phyloP scores from a whole-genome alignment of 2,113 vertebrate genomes.

The Ramphastos sulfuratus region DNA sequence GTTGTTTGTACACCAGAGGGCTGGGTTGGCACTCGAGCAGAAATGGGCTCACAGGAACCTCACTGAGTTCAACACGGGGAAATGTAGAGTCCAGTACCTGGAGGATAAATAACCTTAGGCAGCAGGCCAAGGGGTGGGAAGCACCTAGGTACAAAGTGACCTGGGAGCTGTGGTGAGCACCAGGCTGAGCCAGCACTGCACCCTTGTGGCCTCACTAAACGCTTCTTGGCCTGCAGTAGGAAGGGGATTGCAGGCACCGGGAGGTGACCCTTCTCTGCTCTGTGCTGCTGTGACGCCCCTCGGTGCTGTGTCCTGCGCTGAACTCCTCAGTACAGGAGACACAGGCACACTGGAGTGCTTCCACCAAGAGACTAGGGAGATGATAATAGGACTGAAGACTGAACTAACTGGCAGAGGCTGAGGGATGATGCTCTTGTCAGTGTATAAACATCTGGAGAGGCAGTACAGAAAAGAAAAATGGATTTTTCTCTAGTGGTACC shows the following conservation, averaged over 20 bases:
- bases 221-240: not conserved
- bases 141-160: not conserved
- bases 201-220: not conserved
- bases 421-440: not conserved
- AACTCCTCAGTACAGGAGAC: not conserved
- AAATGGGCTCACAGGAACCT: not conserved
- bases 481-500: not conserved
- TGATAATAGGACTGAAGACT: not conserved
- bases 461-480: not conserved
- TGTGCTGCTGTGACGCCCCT: too few relatives aligned
- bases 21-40: not conserved
- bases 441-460: not conserved
- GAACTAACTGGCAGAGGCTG: not conserved
- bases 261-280: not conserved
- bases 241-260: not conserved
- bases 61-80: not conserved
- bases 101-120: not conserved
- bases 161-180: not conserved
- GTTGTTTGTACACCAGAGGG: not conserved
- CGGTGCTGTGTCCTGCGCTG: not conserved
- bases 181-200: not conserved
- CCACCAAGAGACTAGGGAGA: not conserved
- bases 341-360: rapidly evolving
- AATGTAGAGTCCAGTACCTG: rapidly evolving
- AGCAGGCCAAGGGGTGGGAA: not conserved